Percentiles rank a stretch among this genome's conserved stretches.
These are phyloP conservation scores for Todiramphus chloris DNA, from an alignment of 2,113 vertebrate species.

Conservation along the genomic window DNA sequence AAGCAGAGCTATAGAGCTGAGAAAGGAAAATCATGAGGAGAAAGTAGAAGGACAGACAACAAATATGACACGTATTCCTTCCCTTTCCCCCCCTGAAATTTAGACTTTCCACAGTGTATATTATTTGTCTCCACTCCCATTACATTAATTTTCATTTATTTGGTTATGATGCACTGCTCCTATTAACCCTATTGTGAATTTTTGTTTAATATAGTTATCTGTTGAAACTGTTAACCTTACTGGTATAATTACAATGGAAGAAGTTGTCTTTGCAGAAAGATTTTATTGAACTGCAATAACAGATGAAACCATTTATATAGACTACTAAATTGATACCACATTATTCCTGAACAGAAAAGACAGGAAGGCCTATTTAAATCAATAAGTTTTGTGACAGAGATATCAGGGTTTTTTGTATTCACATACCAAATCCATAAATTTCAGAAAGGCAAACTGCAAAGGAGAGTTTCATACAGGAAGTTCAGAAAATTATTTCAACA, in stretches of 20 bases:
- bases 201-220: not conserved
- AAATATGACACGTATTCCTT: not conserved
- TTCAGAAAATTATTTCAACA: not conserved
- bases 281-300: not conserved
- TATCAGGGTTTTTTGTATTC: not conserved
- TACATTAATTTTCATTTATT: not conserved
- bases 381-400: not conserved
- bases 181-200: not conserved
- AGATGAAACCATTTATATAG: not conserved
- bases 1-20: not conserved
- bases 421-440: not conserved
- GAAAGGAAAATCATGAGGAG: not conserved
- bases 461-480: not conserved
- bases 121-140: not conserved
- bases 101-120: not conserved
- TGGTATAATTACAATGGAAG: not conserved
- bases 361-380: not conserved
- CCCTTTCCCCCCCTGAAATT: not conserved
- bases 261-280: not conserved
- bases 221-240: not conserved
- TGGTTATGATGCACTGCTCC: not conserved
- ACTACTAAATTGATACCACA: not conserved
- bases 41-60: not conserved
- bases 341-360: not conserved
- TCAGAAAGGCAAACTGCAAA: not conserved